These are phyloP conservation scores for Bimastos eiseni DNA, from an alignment of 2,888 invertebrate species.

Conservation along the genomic window DNA sequence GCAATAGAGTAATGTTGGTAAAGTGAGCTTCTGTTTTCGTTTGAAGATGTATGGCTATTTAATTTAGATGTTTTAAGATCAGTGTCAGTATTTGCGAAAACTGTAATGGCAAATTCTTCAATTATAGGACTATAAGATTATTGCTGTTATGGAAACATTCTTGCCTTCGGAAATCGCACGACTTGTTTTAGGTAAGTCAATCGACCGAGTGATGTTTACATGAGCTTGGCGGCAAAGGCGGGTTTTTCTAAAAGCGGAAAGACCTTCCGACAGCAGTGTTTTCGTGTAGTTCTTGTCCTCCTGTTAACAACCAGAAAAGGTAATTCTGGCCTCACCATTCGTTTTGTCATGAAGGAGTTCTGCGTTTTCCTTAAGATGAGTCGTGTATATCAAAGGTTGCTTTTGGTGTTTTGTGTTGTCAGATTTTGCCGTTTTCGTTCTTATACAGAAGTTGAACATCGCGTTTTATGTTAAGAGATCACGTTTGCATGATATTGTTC, in stretches of 20 bases:
- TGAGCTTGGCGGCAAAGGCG: background rate
- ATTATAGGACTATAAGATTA: background rate
- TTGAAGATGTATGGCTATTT: background rate
- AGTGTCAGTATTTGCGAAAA: background rate
- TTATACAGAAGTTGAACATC: background rate
- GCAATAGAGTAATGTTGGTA: background rate
- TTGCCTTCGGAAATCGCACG: slow-evolving; percentile 14
- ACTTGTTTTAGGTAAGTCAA: background rate
- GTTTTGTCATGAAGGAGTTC: background rate
- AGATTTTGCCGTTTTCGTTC: background rate
- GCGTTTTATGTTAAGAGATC: background rate
- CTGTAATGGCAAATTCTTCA: background rate
- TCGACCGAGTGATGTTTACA: background rate
- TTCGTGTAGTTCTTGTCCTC: background rate
- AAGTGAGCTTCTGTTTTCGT: background rate
- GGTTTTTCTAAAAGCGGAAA: slow-evolving; percentile 14
- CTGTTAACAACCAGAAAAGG: background rate
- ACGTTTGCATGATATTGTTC: background rate
- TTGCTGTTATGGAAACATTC: slow-evolving; percentile 19
- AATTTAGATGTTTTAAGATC: background rate
- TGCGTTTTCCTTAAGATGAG: background rate
- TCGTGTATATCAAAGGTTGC: too few species aligned
- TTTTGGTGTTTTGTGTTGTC: background rate
- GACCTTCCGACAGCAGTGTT: background rate
- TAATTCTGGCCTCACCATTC: background rate